Conservation (phyloP, 1,140 invertebrate species). For the Lysiphlebus fabarum region DNA sequence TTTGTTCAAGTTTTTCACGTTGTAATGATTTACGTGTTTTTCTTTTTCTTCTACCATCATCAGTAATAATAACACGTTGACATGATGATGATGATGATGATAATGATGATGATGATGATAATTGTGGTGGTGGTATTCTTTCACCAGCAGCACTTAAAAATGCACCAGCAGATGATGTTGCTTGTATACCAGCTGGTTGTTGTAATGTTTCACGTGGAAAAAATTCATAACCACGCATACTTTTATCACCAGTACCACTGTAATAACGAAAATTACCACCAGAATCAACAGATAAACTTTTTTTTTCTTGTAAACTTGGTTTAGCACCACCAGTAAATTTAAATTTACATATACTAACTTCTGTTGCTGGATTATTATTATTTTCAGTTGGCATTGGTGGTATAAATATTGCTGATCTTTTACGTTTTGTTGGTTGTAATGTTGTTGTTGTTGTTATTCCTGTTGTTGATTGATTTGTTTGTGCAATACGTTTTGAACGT, state of each 20-base stretch:
- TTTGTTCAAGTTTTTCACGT: slow-evolving; percentile 84
- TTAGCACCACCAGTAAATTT: slow-evolving; percentile 88
- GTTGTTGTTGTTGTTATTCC: background rate
- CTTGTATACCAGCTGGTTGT: slow-evolving; percentile 52
- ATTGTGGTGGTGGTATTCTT: slow-evolving; percentile 49
- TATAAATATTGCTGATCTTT: slow-evolving; percentile 77
- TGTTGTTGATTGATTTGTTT: slow-evolving; percentile 31
- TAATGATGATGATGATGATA: too few species aligned
- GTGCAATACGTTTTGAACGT: slow-evolving; percentile 42
- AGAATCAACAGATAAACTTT: slow-evolving; percentile 82
- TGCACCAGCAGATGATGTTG: slow-evolving; percentile 52
- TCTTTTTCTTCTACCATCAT: slow-evolving; percentile 63
- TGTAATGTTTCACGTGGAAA: slow-evolving; percentile 69
- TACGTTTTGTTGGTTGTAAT: slow-evolving; percentile 63
- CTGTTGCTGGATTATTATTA: slow-evolving; percentile 71
- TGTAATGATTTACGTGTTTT: slow-evolving; percentile 79
- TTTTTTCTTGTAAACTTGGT: slow-evolving; percentile 83
- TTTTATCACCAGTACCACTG: slow-evolving; percentile 71
- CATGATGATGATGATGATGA: slow-evolving; percentile 11
- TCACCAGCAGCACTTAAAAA: slow-evolving; percentile 58
- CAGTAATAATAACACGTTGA: slow-evolving; percentile 33
- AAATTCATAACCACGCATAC: slow-evolving; percentile 73
- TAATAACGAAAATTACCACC: slow-evolving; percentile 83
- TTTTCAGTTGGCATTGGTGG: slow-evolving; percentile 71
- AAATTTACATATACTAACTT: slow-evolving; percentile 88